These are phyloP conservation scores for Polymixis lichenea DNA, from an alignment of 2,888 invertebrate species.

Conservation along the genomic window DNA sequence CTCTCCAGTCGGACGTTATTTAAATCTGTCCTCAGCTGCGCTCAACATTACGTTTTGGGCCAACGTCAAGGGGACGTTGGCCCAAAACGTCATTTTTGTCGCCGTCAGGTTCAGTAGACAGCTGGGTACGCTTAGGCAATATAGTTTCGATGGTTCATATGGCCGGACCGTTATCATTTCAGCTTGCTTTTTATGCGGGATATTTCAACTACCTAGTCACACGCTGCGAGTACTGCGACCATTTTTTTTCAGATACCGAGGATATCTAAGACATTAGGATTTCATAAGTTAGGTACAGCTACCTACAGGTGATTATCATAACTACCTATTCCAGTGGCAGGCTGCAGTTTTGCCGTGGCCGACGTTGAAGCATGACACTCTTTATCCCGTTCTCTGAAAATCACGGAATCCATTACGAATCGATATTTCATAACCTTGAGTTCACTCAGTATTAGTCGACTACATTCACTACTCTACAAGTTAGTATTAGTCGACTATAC, in stretches of 20 bases:
- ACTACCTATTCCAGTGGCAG: constrained; percentile 29
- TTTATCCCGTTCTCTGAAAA: constrained; percentile 44
- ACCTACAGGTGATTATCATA: not conserved
- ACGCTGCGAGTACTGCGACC: not conserved
- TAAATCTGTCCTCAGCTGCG: not conserved
- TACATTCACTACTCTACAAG: too few relatives aligned
- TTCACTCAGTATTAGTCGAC: not conserved
- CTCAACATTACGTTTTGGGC: not conserved
- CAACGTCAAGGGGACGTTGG: not conserved
- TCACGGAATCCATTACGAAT: not conserved
- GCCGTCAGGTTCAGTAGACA: too few relatives aligned
- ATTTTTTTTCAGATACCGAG: not conserved
- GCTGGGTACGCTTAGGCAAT: not conserved
- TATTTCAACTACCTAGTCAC: not conserved
- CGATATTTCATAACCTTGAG: not conserved
- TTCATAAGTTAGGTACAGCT: not conserved
- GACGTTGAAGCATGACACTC: constrained; percentile 36
- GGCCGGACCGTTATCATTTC: not conserved
- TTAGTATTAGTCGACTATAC: not conserved
- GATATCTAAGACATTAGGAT: not conserved
- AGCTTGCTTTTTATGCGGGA: not conserved
- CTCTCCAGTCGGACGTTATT: too few relatives aligned
- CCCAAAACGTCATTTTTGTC: too few relatives aligned
- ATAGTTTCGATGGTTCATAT: not conserved
- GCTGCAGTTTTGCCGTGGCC: constrained; percentile 18